Conservation (phyloP, 1,140 invertebrate genomes). For the Leptinotarsa texana region DNA sequence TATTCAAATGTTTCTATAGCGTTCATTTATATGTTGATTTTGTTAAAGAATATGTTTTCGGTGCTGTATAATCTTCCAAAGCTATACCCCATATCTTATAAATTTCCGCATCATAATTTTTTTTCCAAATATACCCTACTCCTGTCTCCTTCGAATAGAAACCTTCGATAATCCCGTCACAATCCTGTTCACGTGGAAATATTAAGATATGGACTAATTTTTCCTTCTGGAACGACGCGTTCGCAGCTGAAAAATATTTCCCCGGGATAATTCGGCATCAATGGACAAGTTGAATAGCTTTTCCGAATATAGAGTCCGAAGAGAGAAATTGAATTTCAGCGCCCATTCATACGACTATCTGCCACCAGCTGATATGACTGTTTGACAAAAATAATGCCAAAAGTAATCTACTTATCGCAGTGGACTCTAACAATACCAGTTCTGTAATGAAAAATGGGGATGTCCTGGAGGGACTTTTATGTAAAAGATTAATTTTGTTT, state of each 20-base stretch:
- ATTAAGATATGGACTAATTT: constrained; percentile 6
- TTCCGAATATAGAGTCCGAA: neutral
- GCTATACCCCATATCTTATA: no score
- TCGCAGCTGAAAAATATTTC: neutral
- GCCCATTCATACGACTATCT: neutral
- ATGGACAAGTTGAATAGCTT: neutral
- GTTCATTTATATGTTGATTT: no score
- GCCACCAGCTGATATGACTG: constrained; percentile 1
- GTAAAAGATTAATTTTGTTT: no score
- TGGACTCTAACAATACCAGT: neutral
- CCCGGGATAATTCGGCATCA: neutral
- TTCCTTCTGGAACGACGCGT: neutral
- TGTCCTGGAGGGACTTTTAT: no score
- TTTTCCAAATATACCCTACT: no score
- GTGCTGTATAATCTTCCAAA: no score
- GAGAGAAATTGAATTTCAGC: neutral
- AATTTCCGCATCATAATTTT: no score
- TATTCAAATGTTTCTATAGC: no score
- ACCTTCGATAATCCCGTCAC: neutral
- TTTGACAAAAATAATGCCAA: neutral
- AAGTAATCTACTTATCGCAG: neutral
- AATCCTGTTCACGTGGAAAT: neutral
- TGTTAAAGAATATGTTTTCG: no score
- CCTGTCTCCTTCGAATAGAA: neutral
- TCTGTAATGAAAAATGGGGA: no score